Percentiles rank a stretch among this genome's conserved stretches.
phyloP scores from a whole-genome alignment of 2,888 invertebrate genomes.

The Drosophila nigricruria region DNA sequence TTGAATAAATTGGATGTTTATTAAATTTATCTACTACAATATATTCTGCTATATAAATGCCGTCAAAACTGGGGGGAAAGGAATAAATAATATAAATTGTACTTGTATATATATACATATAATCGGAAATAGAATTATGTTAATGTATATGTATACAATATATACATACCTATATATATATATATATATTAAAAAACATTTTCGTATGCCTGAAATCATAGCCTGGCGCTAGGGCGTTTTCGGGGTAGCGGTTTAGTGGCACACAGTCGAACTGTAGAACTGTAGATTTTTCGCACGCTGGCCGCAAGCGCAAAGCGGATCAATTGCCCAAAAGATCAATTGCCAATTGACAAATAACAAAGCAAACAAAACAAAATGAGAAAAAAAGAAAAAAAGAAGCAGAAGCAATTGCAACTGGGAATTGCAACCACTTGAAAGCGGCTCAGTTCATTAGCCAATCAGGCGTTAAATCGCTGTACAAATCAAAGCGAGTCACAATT shows the following conservation, averaged over 20 bases:
- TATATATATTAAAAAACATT: no score
- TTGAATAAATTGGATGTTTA: no score
- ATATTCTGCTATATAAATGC: no score
- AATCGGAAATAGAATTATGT: no score
- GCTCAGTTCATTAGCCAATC: slow-evolving; percentile 64
- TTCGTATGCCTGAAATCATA: no score
- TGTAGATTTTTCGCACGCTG: slow-evolving; percentile 50
- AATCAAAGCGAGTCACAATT: slow-evolving; percentile 55
- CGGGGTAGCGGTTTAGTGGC: not conserved
- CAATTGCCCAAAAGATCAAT: slow-evolving; percentile 80
- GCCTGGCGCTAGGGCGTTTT: not conserved
- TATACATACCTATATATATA: no score
- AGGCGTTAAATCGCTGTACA: slow-evolving; percentile 67
- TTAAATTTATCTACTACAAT: no score
- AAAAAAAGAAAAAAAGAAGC: not conserved
- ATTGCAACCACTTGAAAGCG: slow-evolving; percentile 67
- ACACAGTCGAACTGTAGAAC: not conserved
- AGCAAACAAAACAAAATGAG: slow-evolving; percentile 25
- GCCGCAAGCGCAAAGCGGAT: slow-evolving; percentile 64
- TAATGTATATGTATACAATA: no score
- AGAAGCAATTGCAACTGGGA: slow-evolving; percentile 32
- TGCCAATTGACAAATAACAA: slow-evolving; percentile 68
- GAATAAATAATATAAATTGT: no score
- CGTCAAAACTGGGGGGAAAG: no score
- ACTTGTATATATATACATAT: no score